phyloP scores from a whole-genome alignment of 1,140 invertebrate genomes.

The Ceratina japonica region DNA sequence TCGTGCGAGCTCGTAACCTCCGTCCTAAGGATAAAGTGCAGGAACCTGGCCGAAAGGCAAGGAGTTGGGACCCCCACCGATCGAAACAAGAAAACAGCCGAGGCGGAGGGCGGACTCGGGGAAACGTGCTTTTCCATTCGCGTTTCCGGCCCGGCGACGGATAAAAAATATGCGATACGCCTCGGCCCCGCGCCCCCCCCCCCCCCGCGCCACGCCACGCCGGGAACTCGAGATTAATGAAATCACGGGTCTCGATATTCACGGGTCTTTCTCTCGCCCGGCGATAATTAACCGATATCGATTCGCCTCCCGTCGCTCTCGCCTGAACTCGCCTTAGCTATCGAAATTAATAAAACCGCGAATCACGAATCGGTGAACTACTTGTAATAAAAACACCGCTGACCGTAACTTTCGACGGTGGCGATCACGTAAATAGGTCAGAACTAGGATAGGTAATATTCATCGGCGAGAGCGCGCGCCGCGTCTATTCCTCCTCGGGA shows the following conservation, averaged over 20 bases:
- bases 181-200: background rate
- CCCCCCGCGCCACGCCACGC: background rate
- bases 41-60: background rate
- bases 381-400: no score
- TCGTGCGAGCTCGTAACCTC: conserved; percentile 56
- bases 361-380: background rate
- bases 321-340: background rate
- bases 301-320: background rate
- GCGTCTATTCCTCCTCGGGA: background rate
- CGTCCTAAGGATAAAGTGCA: conserved; percentile 55
- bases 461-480: background rate
- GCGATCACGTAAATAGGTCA: background rate
- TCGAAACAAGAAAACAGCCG: background rate
- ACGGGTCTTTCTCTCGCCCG: background rate
- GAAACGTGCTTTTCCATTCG: conserved; percentile 31
- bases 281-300: conserved; percentile 12
- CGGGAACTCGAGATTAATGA: conserved; percentile 26
- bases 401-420: no score
- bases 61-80: background rate
- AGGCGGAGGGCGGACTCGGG: conserved; percentile 10
- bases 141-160: background rate
- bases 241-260: background rate
- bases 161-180: conserved; percentile 25
- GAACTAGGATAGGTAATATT: background rate
- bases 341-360: conserved; percentile 2